phyloP scores from a whole-genome alignment of 2,113 vertebrate species.

The Stictonetta naevosa region DNA sequence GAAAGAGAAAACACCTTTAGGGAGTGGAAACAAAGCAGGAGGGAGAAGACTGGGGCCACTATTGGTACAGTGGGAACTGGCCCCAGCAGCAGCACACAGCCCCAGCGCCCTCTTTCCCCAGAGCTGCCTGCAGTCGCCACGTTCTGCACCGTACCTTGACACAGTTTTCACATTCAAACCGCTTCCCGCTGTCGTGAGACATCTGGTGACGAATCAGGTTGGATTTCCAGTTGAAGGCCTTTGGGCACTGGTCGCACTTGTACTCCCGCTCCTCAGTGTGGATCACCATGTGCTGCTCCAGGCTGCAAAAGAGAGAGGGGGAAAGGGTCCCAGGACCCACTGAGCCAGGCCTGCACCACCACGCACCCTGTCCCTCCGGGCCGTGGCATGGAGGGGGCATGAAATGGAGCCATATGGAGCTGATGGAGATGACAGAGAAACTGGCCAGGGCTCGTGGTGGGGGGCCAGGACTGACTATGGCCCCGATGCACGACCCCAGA shows the following conservation, averaged over 20 bases:
- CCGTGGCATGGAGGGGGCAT: not conserved
- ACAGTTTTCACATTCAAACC: conserved; percentile 99
- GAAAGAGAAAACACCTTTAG: not conserved
- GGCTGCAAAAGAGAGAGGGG: conserved; percentile 72
- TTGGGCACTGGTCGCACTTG: conserved; percentile 99
- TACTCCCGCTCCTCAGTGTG: conserved; percentile 98
- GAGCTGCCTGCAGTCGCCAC: rapidly evolving
- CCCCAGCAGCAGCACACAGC: not conserved
- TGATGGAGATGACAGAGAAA: not conserved
- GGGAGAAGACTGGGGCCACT: not conserved
- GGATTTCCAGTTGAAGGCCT: conserved; percentile 99
- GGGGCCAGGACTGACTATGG: not conserved
- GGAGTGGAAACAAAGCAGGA: rapidly evolving
- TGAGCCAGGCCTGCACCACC: not conserved
- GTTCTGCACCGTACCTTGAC: conserved; percentile 87
- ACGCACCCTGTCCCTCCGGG: not conserved
- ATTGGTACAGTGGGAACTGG: too few relatives aligned
- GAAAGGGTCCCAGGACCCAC: not conserved
- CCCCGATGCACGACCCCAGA: rapidly evolving
- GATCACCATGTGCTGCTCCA: conserved; percentile 98
- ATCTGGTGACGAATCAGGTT: conserved; percentile 99
- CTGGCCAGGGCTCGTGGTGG: not conserved
- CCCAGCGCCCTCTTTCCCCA: rapidly evolving
- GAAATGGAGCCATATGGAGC: not conserved
- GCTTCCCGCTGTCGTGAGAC: conserved; percentile 99